A percentile compares a stretch with the other conserved stretches of the same genome.
phyloP scores from a whole-genome alignment of 2,888 invertebrate species.

The Dione juno region DNA sequence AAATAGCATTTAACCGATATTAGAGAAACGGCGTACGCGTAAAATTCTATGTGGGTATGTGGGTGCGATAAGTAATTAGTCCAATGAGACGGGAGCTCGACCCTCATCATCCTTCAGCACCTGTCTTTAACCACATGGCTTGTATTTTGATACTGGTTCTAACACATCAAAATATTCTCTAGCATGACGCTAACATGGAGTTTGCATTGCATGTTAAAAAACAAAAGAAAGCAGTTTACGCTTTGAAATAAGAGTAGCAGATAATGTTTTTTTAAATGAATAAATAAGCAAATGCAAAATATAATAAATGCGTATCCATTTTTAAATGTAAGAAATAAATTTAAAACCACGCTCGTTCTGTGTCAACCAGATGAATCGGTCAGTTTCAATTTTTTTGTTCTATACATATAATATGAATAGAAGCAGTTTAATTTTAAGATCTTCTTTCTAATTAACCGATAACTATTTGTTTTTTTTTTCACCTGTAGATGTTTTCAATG shows the following conservation, averaged over 20 bases:
- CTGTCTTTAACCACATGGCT: constrained; percentile 46
- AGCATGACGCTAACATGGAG: constrained; percentile 45
- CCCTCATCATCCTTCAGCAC: constrained; percentile 51
- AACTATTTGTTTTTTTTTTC: too few relatives aligned
- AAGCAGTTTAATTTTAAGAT: too few relatives aligned
- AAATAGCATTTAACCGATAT: neutral
- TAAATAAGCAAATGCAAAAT: neutral
- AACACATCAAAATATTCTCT: constrained; percentile 62
- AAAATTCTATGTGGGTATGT: constrained; percentile 16
- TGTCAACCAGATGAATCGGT: too few relatives aligned
- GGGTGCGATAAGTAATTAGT: constrained; percentile 45
- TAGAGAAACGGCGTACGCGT: constrained; percentile 2
- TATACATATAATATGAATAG: too few relatives aligned
- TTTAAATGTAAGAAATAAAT: too few relatives aligned
- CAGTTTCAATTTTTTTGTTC: too few relatives aligned
- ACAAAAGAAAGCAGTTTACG: constrained; percentile 27
- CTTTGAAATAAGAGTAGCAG: neutral
- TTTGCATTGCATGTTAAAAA: constrained; percentile 34
- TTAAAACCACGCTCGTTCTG: too few relatives aligned
- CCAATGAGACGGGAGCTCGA: constrained; percentile 41
- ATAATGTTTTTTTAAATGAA: neutral
- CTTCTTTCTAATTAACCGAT: too few relatives aligned
- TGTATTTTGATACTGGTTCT: constrained; percentile 49
- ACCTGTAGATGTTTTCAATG: too few relatives aligned
- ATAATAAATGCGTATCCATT: too few relatives aligned